Conservation (phyloP, 2,797 vertebrate genomes). For the Hipposideros larvatus region DNA sequence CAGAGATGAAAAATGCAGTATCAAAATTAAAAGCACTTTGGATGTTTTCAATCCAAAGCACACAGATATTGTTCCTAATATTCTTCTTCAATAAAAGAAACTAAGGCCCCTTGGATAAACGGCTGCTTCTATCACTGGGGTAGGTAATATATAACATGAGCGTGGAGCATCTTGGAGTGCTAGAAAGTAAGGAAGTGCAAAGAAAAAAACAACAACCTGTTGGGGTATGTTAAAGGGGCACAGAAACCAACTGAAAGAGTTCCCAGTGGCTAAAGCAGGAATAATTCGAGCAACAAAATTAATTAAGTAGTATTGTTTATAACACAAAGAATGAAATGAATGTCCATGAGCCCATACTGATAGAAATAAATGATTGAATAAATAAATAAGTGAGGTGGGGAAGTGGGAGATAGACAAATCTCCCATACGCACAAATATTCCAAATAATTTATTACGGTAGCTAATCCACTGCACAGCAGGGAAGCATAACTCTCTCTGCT, state of each 20-base stretch:
- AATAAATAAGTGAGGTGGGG: background rate
- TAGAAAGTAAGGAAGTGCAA: background rate
- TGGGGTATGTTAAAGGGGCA: background rate
- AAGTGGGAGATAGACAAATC: background rate
- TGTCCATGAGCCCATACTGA: background rate
- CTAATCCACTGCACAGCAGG: background rate
- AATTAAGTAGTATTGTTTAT: background rate
- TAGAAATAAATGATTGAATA: background rate
- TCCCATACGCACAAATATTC: background rate
- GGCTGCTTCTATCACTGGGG: background rate
- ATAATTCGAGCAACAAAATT: background rate
- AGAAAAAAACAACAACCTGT: background rate
- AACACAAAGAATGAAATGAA: background rate
- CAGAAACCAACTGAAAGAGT: background rate
- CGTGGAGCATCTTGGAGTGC: background rate
- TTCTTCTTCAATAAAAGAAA: background rate
- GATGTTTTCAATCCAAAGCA: background rate
- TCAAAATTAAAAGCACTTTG: background rate
- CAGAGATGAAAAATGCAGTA: background rate
- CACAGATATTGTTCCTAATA: background rate
- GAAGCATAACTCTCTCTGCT: too few species aligned
- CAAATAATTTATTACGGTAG: background rate
- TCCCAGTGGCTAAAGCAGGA: background rate
- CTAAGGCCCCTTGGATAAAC: background rate
- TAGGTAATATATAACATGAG: background rate